A percentile compares a stretch with the other conserved stretches of the same genome.
Evolutionary conservation across 2,113 vertebrate species (phyloP).

Genomic region (Sitta europaea): DNA sequence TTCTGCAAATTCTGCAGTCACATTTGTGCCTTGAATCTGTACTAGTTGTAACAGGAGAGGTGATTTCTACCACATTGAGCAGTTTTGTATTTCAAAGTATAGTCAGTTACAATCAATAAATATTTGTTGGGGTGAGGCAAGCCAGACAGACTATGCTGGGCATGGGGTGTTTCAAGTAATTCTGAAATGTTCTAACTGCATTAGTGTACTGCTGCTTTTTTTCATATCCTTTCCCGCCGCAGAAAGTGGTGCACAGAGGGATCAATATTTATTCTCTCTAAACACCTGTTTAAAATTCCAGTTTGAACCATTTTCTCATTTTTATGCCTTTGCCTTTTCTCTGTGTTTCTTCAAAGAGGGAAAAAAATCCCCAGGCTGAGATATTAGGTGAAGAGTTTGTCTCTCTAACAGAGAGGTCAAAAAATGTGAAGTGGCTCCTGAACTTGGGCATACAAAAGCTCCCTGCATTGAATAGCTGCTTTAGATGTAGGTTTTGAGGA

Average conservation of each 20-base stretch:
- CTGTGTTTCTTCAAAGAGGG: neutral
- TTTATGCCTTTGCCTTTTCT: neutral
- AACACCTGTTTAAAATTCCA: neutral
- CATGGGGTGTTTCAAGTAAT: neutral
- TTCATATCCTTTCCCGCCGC: neutral
- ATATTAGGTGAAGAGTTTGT: neutral
- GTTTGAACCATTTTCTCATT: neutral
- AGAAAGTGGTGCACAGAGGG: accelerated
- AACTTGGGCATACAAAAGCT: neutral
- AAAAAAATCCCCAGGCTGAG: neutral
- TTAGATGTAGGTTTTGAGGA: neutral
- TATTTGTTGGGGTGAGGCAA: neutral
- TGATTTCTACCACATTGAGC: neutral
- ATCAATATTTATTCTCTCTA: neutral
- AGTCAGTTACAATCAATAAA: neutral
- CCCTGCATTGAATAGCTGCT: neutral
- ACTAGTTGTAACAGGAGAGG: neutral
- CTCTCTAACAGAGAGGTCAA: neutral
- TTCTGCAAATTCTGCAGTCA: neutral
- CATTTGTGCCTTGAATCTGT: neutral
- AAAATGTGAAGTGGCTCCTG: neutral
- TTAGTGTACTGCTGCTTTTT: neutral
- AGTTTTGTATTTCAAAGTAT: neutral
- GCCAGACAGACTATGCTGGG: neutral
- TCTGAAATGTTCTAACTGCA: neutral